Evolutionary conservation across 1,140 invertebrate species (phyloP).

Genomic region (Scaptomyza graminum): DNA sequence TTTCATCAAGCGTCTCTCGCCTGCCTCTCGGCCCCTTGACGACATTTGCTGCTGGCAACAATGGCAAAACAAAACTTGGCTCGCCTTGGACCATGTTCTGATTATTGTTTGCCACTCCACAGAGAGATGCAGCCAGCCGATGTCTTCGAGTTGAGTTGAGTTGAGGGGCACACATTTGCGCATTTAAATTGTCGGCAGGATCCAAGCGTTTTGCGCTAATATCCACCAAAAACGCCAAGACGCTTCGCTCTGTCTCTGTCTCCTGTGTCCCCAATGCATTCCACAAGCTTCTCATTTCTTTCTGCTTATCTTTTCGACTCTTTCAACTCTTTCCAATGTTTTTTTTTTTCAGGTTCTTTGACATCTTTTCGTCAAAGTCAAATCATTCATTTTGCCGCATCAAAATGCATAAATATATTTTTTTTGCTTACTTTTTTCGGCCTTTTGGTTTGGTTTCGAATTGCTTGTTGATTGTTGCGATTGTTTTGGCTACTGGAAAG

Average conservation of each 20-base stretch:
- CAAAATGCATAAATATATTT: constrained; percentile 81
- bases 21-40: constrained; percentile 27
- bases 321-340: not conserved
- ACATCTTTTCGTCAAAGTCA: constrained; percentile 84
- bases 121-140: constrained; percentile 28
- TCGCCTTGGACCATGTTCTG: constrained; percentile 60
- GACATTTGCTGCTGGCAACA: constrained; percentile 70
- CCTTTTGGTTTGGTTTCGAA: constrained; percentile 41
- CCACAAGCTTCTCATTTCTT: constrained; percentile 23
- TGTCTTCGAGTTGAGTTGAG: constrained; percentile 2
- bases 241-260: constrained; percentile 13
- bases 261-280: constrained; percentile 66
- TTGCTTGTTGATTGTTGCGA: constrained; percentile 73
- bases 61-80: constrained; percentile 49
- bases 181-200: constrained; percentile 83
- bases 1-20: constrained; percentile 69
- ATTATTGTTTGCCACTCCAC: constrained; percentile 78
- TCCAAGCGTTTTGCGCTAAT: constrained; percentile 81
- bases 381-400: constrained; percentile 84
- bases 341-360: constrained; percentile 49
- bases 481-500: constrained; percentile 45
- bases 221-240: constrained; percentile 66
- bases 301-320: constrained; percentile 7
- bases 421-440: constrained; percentile 1
- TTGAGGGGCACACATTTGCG: constrained; percentile 31